Evolutionary conservation across 92 coral and sea anemone species (phyloP).

Genomic region (Meandrina meandrites): DNA sequence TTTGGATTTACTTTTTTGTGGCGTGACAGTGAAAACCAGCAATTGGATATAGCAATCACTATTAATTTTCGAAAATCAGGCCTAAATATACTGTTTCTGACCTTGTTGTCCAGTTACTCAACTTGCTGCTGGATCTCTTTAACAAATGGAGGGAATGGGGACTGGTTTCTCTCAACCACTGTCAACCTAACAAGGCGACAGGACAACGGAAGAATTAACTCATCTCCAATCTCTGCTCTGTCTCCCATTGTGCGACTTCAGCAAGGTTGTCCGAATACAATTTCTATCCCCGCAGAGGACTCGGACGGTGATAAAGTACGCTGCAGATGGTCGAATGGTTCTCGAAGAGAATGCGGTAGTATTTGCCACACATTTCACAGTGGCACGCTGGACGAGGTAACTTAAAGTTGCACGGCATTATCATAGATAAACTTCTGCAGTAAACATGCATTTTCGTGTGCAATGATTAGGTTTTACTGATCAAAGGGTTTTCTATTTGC

Average conservation of each 20-base stretch:
- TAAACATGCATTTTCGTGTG: no score
- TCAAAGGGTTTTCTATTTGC: no score
- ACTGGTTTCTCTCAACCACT: slow-evolving; percentile 43
- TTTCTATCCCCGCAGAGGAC: slow-evolving; percentile 55
- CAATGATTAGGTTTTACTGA: no score
- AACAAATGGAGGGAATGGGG: slow-evolving; percentile 26
- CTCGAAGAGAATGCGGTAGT: slow-evolving; percentile 47
- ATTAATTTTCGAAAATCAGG: neutral
- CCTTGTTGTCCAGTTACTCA: slow-evolving; percentile 38
- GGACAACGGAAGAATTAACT: slow-evolving; percentile 52
- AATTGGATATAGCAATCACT: no score
- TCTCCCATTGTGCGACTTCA: slow-evolving; percentile 59
- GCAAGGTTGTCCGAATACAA: slow-evolving; percentile 29
- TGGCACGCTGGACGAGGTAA: slow-evolving; percentile 48
- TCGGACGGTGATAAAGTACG: slow-evolving; percentile 68
- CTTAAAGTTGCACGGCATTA: neutral
- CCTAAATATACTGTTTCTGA: slow-evolving; percentile 5
- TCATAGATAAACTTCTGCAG: no score
- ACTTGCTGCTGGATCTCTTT: slow-evolving; percentile 53
- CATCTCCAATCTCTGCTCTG: slow-evolving; percentile 54
- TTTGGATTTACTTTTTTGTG: no score
- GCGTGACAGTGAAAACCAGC: no score
- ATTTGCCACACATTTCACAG: slow-evolving; percentile 31
- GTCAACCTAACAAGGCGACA: slow-evolving; percentile 51
- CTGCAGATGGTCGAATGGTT: slow-evolving; percentile 55